Evolutionary conservation across 30 jellyfish, hydroid and myxozoan species (phyloP), one percentile per base, ranked within the genome.

Genomic region (Chironex yamaguchii): DNA sequence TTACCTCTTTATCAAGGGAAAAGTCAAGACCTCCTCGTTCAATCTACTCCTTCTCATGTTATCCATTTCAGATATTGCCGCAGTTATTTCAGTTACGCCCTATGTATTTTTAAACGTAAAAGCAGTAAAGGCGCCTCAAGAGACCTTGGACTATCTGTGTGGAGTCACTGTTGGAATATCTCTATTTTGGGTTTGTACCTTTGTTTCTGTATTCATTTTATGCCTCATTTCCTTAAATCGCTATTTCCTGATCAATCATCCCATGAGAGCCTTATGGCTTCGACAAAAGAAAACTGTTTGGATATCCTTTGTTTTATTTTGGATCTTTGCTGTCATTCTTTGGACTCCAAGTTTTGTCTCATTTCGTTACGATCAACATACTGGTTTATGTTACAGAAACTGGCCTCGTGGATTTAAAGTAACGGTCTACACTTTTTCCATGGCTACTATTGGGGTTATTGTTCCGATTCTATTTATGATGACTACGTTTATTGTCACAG

Each of bases 391-490:
- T 27, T 49, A 36, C 11, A 58, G 94, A 17, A 70, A 58, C 13
- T 85, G 94, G 94, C 94, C 94, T 1, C 27, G 2, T 1, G 67
- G 34, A 9, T 0, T 85, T 49, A 72, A 85, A 49, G 94, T 88
- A 3, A 32, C 0, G 29, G 33, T 71, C 1, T 85, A 85, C 54
- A 70, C 76, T 22, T 14, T 31, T 26, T 14, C 63, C 20, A 85
- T 89, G 13, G 51, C 94, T 26, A 29, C 74, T 9, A 28, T 85
- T 11, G 94, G 77, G 34, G 78, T 71, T 9, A 0, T 71, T 4
- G 89, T 63, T 0, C 94, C 94, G 0, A 26, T 85, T 3, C 14
- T 42, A 31, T 84, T 85, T 29, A 68, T 85, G 0, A 20, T 85
- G 4, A 71, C 25, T 26, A 85, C 94, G 1, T 85, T 30, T 29